Percentiles rank a stretch among this genome's conserved stretches.
Conservation (phyloP, 2,797 vertebrate genomes). For the Lacerta viridis region DNA sequence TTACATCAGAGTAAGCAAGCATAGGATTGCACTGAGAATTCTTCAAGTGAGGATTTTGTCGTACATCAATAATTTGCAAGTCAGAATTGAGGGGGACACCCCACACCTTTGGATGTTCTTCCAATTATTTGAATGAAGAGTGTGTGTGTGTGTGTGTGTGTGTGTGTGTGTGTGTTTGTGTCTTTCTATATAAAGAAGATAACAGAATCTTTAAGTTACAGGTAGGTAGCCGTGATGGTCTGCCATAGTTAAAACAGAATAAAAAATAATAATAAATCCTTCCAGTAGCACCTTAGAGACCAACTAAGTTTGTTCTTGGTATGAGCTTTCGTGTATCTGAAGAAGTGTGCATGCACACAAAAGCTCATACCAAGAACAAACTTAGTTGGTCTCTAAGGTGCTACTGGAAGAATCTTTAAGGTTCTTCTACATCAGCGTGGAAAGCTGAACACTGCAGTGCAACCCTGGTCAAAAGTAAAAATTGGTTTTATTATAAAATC, state of each 20-base stretch:
- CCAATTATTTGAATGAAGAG: not conserved
- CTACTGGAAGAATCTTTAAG: not conserved
- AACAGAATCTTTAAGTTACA: not conserved
- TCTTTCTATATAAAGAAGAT: not conserved
- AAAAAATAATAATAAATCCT: too few relatives aligned
- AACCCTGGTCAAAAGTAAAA: not conserved
- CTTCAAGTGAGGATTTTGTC: not conserved
- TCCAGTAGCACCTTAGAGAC: too few relatives aligned
- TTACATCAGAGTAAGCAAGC: not conserved
- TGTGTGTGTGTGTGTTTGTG: too few relatives aligned
- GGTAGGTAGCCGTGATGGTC: too few relatives aligned
- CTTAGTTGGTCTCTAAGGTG: too few relatives aligned
- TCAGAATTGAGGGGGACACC: accelerated
- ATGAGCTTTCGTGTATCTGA: too few relatives aligned
- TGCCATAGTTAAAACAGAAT: too few relatives aligned
- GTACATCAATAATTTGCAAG: not conserved
- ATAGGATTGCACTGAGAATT: not conserved
- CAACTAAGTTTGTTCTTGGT: too few relatives aligned
- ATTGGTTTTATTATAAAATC: not conserved
- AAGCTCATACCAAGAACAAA: too few relatives aligned
- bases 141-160: too few relatives aligned
- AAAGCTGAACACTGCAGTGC: not conserved
- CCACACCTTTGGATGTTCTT: not conserved
- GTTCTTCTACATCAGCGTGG: not conserved
- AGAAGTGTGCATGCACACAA: too few relatives aligned